Percentiles rank a stretch among this genome's conserved stretches.
These are phyloP conservation scores for Picathartes gymnocephalus DNA, from an alignment of 2,113 vertebrate species.

Conservation along the genomic window DNA sequence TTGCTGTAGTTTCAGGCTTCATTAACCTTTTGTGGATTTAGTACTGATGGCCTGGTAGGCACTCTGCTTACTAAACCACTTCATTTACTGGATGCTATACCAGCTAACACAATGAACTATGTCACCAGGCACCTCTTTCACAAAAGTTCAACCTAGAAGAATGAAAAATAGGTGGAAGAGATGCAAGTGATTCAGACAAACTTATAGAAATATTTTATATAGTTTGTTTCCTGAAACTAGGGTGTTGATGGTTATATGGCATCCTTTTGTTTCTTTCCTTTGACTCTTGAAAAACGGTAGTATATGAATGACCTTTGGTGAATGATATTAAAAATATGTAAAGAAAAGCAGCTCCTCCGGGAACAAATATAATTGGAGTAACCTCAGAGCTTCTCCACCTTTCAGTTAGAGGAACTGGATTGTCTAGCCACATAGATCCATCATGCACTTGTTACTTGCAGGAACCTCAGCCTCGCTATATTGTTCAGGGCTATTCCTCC, in stretches of 20 bases:
- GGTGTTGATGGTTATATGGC: background rate
- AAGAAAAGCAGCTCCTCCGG: background rate
- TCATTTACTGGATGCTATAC: background rate
- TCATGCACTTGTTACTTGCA: background rate
- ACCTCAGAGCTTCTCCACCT: background rate
- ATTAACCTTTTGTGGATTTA: conserved; percentile 25
- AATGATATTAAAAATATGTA: background rate
- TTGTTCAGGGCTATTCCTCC: background rate
- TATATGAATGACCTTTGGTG: background rate
- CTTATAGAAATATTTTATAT: background rate
- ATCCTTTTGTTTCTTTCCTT: background rate
- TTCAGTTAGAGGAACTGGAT: background rate
- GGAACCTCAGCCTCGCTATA: background rate
- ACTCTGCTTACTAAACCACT: conserved; percentile 7
- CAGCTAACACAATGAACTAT: background rate
- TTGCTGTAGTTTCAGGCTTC: background rate
- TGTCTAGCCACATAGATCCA: rapidly evolving
- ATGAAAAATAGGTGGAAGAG: background rate
- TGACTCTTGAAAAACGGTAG: background rate
- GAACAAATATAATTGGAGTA: background rate
- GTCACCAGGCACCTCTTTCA: background rate
- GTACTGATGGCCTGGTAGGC: background rate
- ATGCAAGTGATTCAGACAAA: background rate
- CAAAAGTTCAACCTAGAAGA: background rate
- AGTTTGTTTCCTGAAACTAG: background rate